A percentile compares a stretch with the other conserved stretches of the same genome.
phyloP scores from a whole-genome alignment of 2,797 vertebrate species.

The Melanotaenia nigrans region DNA sequence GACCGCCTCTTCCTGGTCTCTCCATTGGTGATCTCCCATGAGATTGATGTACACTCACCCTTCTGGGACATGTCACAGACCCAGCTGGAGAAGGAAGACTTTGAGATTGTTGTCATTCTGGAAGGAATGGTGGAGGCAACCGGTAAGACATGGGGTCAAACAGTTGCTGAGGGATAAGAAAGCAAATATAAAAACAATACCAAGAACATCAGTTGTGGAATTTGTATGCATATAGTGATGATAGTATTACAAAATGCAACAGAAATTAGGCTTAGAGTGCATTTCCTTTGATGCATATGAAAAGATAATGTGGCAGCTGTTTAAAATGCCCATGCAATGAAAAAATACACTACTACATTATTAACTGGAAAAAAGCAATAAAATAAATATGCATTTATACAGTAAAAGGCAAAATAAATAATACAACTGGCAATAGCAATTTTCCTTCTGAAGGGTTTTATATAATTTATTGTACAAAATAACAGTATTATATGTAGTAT shows the following conservation, averaged over 20 bases:
- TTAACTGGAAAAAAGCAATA: neutral
- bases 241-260: neutral
- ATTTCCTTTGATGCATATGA: slow-evolving; percentile 16
- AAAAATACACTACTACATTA: slow-evolving; percentile 14
- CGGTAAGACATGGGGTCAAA: slow-evolving; percentile 76
- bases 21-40: slow-evolving; percentile 95
- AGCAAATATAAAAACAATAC: neutral
- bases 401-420: slow-evolving; percentile 7
- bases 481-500: neutral
- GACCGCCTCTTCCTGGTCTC: slow-evolving; percentile 97
- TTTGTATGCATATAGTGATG: slow-evolving; percentile 4
- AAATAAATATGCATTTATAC: slow-evolving; percentile 6
- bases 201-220: neutral
- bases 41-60: slow-evolving; percentile 90
- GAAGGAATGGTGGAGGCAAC: slow-evolving; percentile 99
- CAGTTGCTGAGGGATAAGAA: neutral
- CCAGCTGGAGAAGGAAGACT: slow-evolving; percentile 94
- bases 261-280: neutral
- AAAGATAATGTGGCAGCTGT: slow-evolving; percentile 14
- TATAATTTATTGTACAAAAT: neutral
- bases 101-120: slow-evolving; percentile 97
- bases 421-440: neutral
- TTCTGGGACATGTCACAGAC: slow-evolving; percentile 95
- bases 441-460: slow-evolving; percentile 3
- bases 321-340: neutral